Base-by-base conservation (phyloP, 2,888 invertebrate genomes). In the Athalia cordata region DNA sequence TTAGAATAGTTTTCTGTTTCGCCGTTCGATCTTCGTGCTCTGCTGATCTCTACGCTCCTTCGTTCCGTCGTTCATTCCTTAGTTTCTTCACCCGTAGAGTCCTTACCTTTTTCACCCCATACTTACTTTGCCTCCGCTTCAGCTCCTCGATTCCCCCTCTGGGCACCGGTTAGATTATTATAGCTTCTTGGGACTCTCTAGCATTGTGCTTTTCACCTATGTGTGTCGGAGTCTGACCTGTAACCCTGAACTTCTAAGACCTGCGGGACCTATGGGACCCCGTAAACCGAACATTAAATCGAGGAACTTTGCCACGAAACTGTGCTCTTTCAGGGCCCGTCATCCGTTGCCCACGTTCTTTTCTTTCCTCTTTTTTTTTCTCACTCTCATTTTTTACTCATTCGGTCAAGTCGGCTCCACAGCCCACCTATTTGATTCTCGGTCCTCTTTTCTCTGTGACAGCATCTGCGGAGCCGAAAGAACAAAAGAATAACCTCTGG, bases 151-250 rank as follows among this genome's bases (percentile, higher is more conserved):
- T 57, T 47, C 47, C 59, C 72, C 57, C 11, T 43, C 47, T 66
- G 77, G 78, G 29, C 29, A 29, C 29, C 29, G 29, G 29, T 29
- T 29, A 29, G 29, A 29, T 29, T 29, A 64, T 81, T 80, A 77
- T 74, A 80, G 82, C 62, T 83, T 82, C 82, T 79, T 13, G 78
- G 82, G 81, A 83, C 78, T 50, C 47, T 52, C 57, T 57, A 57
- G 47, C 72, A 72, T 72, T 72, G 72, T 72, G 57, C 72, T 59
- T 59, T 45, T 57, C 55, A n/a, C n/a, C 9, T 13, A 62, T 11
- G 59, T 59, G 47, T 57, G 13, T 57, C 29, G 29, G 29, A n/a
- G 57, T 72, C 72, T 72, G 47, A 72, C 57, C 59, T 47, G 72
- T 15, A 59, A 72, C 72, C 72, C 72, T 72, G 72, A 57, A 72